A percentile compares a stretch with the other conserved stretches of the same genome.
Evolutionary conservation across 2,113 vertebrate genomes (phyloP).

Genomic region (Pachyramphus minor): DNA sequence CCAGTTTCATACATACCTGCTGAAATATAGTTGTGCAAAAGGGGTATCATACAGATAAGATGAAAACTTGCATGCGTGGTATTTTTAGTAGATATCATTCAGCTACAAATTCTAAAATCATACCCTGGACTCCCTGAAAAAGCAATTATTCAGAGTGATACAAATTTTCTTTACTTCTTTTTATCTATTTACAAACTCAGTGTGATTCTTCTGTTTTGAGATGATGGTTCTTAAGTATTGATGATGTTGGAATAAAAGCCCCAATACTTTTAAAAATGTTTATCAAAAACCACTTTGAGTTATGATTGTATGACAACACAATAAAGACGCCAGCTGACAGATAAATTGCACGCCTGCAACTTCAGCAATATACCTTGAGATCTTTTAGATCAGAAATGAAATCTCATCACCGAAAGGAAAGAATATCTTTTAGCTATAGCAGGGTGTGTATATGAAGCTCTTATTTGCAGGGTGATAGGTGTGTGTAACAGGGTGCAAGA

Average conservation of each 20-base stretch:
- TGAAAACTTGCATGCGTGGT: not conserved
- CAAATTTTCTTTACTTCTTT: not conserved
- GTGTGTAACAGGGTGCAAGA: not conserved
- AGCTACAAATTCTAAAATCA: conserved; percentile 20
- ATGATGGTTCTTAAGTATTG: not conserved
- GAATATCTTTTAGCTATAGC: not conserved
- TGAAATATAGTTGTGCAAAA: conserved; percentile 45
- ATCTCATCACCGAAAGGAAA: not conserved
- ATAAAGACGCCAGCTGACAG: not conserved
- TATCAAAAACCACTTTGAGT: not conserved
- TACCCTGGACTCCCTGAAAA: conserved; percentile 27
- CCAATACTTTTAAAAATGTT: not conserved
- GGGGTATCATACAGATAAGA: not conserved
- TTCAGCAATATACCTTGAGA: not conserved
- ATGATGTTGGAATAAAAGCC: not conserved
- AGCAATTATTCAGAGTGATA: not conserved
- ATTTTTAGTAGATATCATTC: not conserved
- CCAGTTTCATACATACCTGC: conserved; percentile 32
- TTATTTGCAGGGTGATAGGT: not conserved
- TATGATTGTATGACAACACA: not conserved
- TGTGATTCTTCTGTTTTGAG: not conserved
- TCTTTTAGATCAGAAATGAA: not conserved
- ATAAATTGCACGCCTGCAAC: not conserved
- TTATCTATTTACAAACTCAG: not conserved
- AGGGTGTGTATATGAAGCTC: not conserved